Evolutionary conservation across 2,888 invertebrate genomes (phyloP).

Genomic region (Drosophila siamana): DNA sequence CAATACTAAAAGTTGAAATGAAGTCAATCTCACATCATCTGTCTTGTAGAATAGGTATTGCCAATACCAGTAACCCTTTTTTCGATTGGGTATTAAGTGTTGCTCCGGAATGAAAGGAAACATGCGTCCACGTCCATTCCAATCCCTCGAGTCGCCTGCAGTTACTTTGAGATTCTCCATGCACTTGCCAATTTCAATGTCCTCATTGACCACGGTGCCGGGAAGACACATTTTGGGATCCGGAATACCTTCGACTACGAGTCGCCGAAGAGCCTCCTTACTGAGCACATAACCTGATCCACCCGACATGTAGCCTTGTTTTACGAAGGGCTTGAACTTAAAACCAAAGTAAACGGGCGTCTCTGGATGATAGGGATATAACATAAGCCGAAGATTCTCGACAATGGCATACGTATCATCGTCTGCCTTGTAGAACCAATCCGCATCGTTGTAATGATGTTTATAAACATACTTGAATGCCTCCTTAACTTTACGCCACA

Average conservation of each 20-base stretch:
- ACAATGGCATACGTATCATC: slow-evolving; percentile 98
- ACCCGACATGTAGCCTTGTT: slow-evolving; percentile 93
- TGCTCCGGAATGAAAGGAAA: slow-evolving; percentile 97
- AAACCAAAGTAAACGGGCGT: slow-evolving; percentile 95
- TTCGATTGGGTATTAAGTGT: slow-evolving; percentile 93
- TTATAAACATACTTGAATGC: slow-evolving; percentile 95
- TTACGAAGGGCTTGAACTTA: slow-evolving; percentile 90
- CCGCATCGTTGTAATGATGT: slow-evolving; percentile 92
- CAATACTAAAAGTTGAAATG: background rate
- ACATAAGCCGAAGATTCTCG: slow-evolving; percentile 96
- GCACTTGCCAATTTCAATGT: slow-evolving; percentile 87
- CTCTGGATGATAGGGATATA: slow-evolving; percentile 89
- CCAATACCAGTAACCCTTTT: slow-evolving; percentile 96
- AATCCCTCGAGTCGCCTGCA: slow-evolving; percentile 87
- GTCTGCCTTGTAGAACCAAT: slow-evolving; percentile 99
- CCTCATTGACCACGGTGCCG: slow-evolving; percentile 85
- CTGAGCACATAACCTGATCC: slow-evolving; percentile 97
- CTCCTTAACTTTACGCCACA: slow-evolving; percentile 98
- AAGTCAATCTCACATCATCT: slow-evolving; percentile 87
- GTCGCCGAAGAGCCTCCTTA: slow-evolving; percentile 90
- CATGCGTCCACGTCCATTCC: slow-evolving; percentile 93
- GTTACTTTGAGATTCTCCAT: slow-evolving; percentile 92
- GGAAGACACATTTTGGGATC: slow-evolving; percentile 86
- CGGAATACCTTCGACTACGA: slow-evolving; percentile 90
- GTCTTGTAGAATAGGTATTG: slow-evolving; percentile 95